Percentiles rank a stretch among this genome's conserved stretches.
Conservation (phyloP, 2,888 invertebrate genomes). For the Physocephala rufipes region DNA sequence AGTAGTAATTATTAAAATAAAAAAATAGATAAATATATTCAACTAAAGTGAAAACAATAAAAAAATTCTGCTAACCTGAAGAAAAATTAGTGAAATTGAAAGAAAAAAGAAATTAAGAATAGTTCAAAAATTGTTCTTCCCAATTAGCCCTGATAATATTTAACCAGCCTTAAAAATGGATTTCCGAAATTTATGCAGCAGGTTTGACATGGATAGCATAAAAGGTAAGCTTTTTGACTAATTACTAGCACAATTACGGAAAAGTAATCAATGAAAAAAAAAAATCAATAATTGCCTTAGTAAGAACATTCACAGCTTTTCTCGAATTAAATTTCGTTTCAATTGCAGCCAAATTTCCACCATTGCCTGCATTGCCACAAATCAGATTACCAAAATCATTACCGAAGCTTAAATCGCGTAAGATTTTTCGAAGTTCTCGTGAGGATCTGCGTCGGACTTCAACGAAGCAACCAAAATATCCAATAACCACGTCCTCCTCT, state of each 20-base stretch:
- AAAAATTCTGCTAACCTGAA: no score
- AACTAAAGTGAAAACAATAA: background rate
- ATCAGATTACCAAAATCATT: conserved; percentile 62
- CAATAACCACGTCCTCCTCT: conserved; percentile 7
- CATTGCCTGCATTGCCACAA: conserved; percentile 53
- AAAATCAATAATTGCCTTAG: conserved; percentile 21
- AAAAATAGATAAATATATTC: conserved; percentile 12
- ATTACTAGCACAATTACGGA: no score
- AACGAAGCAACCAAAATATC: conserved; percentile 26
- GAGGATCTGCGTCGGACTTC: conserved; percentile 46
- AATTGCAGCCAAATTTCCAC: conserved; percentile 54
- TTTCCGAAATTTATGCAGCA: conserved; percentile 59
- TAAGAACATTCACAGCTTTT: background rate
- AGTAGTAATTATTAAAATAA: conserved; percentile 43
- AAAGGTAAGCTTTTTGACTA: conserved; percentile 50
- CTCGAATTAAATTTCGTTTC: conserved; percentile 25
- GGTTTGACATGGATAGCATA: conserved; percentile 59
- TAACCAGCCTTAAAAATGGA: conserved; percentile 52
- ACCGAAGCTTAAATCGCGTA: conserved; percentile 59
- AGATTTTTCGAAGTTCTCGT: conserved; percentile 58
- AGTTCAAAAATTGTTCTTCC: no score
- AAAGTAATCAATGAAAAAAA: no score
- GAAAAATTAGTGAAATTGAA: no score
- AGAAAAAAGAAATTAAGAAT: no score
- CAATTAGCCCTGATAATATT: no score